These are phyloP conservation scores for Charanyca ferruginea DNA, from an alignment of 2,888 invertebrate species.

Conservation along the genomic window DNA sequence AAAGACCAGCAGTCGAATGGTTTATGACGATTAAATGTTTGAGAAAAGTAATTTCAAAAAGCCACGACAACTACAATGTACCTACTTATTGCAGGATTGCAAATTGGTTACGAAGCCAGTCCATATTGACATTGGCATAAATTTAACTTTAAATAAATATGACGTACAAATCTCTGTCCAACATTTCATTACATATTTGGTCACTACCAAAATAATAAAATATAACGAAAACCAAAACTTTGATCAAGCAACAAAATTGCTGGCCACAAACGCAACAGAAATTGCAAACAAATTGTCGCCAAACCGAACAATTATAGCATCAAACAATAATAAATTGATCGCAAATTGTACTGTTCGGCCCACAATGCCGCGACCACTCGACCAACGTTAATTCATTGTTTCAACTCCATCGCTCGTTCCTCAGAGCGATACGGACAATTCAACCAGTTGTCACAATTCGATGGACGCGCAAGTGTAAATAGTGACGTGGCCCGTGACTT, in stretches of 20 bases:
- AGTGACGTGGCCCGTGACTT: constrained; percentile 43
- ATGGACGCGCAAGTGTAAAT: constrained; percentile 42
- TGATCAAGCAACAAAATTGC: constrained; percentile 57
- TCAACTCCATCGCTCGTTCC: constrained; percentile 69
- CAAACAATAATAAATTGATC: constrained; percentile 83
- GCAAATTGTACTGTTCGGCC: constrained; percentile 66
- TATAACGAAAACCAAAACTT: constrained; percentile 36
- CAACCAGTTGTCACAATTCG: constrained; percentile 33
- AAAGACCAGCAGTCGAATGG: no score
- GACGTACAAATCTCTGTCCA: not conserved
- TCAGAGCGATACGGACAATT: constrained; percentile 37
- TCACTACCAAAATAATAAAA: constrained; percentile 40
- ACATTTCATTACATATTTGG: constrained; percentile 10
- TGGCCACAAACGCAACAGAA: constrained; percentile 66
- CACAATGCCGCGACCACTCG: constrained; percentile 38
- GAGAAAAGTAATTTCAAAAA: no score
- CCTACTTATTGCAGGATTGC: no score
- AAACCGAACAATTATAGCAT: constrained; percentile 76
- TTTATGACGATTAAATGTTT: no score
- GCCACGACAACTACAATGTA: no score
- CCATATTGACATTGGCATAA: not conserved
- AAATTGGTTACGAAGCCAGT: no score
- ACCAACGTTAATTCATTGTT: constrained; percentile 71
- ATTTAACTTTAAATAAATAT: not conserved
- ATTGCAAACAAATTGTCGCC: constrained; percentile 72